These are phyloP conservation scores for Autographa gamma DNA, from an alignment of 2,888 invertebrate genomes.

Conservation along the genomic window DNA sequence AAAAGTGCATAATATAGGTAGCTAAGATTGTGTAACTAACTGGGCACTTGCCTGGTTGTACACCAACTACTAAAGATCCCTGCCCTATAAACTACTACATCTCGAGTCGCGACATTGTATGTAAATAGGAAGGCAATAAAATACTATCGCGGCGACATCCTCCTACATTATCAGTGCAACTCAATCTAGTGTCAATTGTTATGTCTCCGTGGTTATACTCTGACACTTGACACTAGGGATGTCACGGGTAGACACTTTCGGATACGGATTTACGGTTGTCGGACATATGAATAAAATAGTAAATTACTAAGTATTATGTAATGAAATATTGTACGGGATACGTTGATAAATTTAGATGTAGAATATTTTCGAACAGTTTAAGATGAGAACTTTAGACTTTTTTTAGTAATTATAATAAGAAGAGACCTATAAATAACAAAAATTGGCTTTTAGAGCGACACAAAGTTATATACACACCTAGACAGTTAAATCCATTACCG, in stretches of 20 bases:
- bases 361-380: too few relatives aligned
- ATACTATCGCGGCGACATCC: conserved; percentile 2
- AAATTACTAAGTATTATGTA: too few relatives aligned
- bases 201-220: conserved; percentile 12
- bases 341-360: too few relatives aligned
- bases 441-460: too few relatives aligned
- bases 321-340: too few relatives aligned
- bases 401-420: too few relatives aligned
- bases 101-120: neutral
- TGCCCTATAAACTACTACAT: neutral
- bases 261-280: too few relatives aligned
- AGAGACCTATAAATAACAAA: too few relatives aligned
- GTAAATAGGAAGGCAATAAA: neutral
- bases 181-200: conserved; percentile 10
- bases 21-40: neutral
- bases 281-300: too few relatives aligned
- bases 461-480: too few relatives aligned
- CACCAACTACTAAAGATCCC: neutral
- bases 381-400: too few relatives aligned
- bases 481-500: too few relatives aligned
- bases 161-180: conserved; percentile 11
- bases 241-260: neutral
- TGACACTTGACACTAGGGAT: conserved; percentile 10
- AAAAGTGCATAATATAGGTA: neutral
- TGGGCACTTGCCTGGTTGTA: neutral